Evolutionary conservation across 2,888 invertebrate genomes (phyloP).

Genomic region (Anarsia innoxiella): DNA sequence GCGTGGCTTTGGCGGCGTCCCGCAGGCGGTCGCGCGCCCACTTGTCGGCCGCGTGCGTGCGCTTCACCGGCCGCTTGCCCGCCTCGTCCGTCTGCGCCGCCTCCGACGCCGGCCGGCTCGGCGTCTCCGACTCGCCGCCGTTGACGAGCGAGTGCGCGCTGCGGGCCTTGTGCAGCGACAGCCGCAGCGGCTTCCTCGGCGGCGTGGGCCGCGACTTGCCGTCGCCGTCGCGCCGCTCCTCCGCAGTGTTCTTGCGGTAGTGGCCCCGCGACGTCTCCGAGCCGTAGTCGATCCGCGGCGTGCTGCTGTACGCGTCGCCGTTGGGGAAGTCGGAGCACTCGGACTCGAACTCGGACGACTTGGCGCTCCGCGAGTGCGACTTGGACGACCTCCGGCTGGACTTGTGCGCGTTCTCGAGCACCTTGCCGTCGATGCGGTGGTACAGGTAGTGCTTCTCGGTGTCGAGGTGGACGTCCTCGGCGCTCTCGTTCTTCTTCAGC

Average conservation of each 20-base stretch:
- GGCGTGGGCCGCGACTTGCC: constrained; percentile 81
- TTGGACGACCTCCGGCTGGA: constrained; percentile 64
- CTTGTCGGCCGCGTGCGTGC: constrained; percentile 64
- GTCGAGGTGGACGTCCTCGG: constrained; percentile 65
- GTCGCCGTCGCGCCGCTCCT: constrained; percentile 49
- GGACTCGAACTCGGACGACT: constrained; percentile 86
- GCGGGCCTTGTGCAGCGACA: constrained; percentile 88
- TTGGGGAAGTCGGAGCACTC: constrained; percentile 76
- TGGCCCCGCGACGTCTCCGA: constrained; percentile 70
- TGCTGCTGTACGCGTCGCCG: constrained; percentile 57
- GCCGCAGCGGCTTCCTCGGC: constrained; percentile 87
- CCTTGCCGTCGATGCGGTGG: constrained; percentile 66
- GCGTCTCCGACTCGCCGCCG: constrained; percentile 61
- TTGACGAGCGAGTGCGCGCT: constrained; percentile 83
- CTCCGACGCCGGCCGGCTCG: constrained; percentile 47
- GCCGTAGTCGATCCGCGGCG: constrained; percentile 70
- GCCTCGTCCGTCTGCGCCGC: constrained; percentile 39
- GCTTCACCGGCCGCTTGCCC: constrained; percentile 77
- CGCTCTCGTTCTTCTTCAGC: constrained; percentile 55
- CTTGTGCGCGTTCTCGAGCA: constrained; percentile 71
- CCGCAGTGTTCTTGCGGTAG: constrained; percentile 61
- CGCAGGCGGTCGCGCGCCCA: constrained; percentile 42
- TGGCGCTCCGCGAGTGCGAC: constrained; percentile 77
- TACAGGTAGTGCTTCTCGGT: constrained; percentile 65
- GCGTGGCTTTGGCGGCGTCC: constrained; percentile 51